phyloP scores from a whole-genome alignment of 2,888 invertebrate genomes.

The Gymnoscelis rufifasciata region DNA sequence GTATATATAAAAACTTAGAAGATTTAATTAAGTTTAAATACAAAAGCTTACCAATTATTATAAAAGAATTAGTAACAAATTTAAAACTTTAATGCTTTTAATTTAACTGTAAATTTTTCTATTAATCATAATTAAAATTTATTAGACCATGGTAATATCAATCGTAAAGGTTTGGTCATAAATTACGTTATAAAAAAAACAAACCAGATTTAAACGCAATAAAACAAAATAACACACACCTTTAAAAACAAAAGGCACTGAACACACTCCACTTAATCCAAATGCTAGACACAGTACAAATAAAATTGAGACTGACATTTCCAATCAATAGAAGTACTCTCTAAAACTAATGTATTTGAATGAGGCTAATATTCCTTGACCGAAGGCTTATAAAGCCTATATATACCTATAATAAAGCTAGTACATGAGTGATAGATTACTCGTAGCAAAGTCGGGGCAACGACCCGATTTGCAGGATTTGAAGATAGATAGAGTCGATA shows the following conservation, averaged over 20 bases:
- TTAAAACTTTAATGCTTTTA: no score
- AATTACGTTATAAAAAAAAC: no score
- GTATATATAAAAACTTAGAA: no score
- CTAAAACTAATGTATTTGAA: slow-evolving; percentile 25
- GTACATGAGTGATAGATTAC: slow-evolving; percentile 16
- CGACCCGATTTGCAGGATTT: slow-evolving; percentile 22
- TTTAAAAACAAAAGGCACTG: slow-evolving; percentile 48
- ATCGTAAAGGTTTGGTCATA: no score
- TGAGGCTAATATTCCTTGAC: slow-evolving; percentile 28
- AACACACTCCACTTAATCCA: slow-evolving; percentile 26
- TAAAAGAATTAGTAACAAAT: no score
- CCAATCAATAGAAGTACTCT: slow-evolving; percentile 23
- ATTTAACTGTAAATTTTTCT: no score
- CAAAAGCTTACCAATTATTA: no score
- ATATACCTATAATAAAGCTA: slow-evolving; percentile 24
- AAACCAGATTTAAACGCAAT: no score
- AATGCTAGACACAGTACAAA: slow-evolving; percentile 15
- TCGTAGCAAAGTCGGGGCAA: slow-evolving; percentile 25
- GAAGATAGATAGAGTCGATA: slow-evolving; percentile 25
- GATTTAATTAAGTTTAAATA: no score
- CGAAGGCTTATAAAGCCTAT: no score
- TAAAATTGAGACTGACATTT: slow-evolving; percentile 23
- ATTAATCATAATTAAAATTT: no score
- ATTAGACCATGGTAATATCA: no score
- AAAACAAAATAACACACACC: slow-evolving; percentile 38